These are phyloP conservation scores for Clivina fossor DNA, from an alignment of 2,888 invertebrate genomes.

Conservation along the genomic window DNA sequence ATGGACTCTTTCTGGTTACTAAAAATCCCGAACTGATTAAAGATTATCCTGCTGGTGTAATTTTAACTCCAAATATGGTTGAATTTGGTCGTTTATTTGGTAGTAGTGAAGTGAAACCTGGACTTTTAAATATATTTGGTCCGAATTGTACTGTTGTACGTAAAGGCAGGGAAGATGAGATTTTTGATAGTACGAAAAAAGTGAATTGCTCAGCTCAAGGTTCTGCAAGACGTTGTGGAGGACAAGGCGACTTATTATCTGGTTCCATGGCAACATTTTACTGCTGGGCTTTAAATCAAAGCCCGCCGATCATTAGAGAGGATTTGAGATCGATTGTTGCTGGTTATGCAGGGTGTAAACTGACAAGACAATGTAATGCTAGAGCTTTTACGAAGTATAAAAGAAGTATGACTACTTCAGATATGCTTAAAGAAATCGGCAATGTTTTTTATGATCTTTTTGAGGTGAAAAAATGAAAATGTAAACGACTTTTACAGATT, in stretches of 20 bases:
- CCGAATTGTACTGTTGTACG: slow-evolving; percentile 67
- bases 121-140: slow-evolving; percentile 54
- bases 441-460: slow-evolving; percentile 67
- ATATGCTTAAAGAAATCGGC: slow-evolving; percentile 85
- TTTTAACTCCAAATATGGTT: slow-evolving; percentile 88
- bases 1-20: slow-evolving; percentile 78
- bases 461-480: slow-evolving; percentile 50
- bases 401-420: slow-evolving; percentile 82
- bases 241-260: slow-evolving; percentile 93
- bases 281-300: slow-evolving; percentile 71
- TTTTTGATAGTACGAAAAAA: slow-evolving; percentile 57
- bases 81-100: slow-evolving; percentile 82
- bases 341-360: slow-evolving; percentile 77
- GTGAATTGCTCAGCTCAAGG: slow-evolving; percentile 62
- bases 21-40: slow-evolving; percentile 67
- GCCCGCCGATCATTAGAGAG: slow-evolving; percentile 46
- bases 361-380: slow-evolving; percentile 79
- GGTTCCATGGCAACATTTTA: slow-evolving; percentile 85
- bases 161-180: slow-evolving; percentile 75
- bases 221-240: slow-evolving; percentile 90
- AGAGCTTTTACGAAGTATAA: slow-evolving; percentile 76
- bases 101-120: slow-evolving; percentile 53
- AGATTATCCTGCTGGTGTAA: slow-evolving; percentile 67
- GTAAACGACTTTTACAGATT: no score
- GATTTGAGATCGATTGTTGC: slow-evolving; percentile 64